Evolutionary conservation across 2,797 vertebrate species (phyloP).

Genomic region (Enteromius viviparus): DNA sequence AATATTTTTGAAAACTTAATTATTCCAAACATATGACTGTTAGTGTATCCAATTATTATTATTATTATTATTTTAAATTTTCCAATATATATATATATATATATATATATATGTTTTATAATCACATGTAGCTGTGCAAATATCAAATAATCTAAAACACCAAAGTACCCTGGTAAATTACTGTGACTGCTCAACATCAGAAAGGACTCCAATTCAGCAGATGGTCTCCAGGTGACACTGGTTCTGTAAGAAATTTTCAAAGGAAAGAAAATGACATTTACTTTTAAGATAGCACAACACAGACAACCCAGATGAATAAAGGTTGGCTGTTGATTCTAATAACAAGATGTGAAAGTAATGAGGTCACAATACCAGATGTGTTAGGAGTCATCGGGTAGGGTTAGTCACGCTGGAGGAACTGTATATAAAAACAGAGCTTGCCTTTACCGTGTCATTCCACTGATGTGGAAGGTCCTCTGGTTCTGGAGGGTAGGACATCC

Average conservation of each 20-base stretch:
- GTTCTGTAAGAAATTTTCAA: constrained; percentile 64
- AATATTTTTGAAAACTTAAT: too few species aligned
- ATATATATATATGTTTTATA: not conserved
- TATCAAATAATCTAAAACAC: not conserved
- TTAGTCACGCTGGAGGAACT: constrained; percentile 10
- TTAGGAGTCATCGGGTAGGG: not conserved
- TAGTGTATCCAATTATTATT: not conserved
- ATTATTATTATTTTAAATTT: not conserved
- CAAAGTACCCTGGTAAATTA: constrained; percentile 63
- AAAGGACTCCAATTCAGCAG: constrained; percentile 71
- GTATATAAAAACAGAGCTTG: constrained; percentile 35
- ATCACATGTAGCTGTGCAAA: not conserved
- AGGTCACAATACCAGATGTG: constrained; percentile 30
- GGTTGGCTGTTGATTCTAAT: not conserved
- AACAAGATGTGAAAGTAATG: constrained; percentile 18
- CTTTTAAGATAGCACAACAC: not conserved
- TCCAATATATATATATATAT: not conserved
- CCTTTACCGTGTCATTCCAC: constrained; percentile 92
- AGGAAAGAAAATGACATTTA: constrained; percentile 35
- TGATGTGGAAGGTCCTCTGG: constrained; percentile 88
- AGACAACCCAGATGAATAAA: not conserved
- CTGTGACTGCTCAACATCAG: constrained; percentile 61
- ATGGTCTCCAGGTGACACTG: constrained; percentile 83
- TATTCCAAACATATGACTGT: not conserved
- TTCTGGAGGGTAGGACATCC: constrained; percentile 96